A percentile compares a stretch with the other conserved stretches of the same genome.
Evolutionary conservation across 1,140 invertebrate species (phyloP).

Genomic region (Ceratina japonica): DNA sequence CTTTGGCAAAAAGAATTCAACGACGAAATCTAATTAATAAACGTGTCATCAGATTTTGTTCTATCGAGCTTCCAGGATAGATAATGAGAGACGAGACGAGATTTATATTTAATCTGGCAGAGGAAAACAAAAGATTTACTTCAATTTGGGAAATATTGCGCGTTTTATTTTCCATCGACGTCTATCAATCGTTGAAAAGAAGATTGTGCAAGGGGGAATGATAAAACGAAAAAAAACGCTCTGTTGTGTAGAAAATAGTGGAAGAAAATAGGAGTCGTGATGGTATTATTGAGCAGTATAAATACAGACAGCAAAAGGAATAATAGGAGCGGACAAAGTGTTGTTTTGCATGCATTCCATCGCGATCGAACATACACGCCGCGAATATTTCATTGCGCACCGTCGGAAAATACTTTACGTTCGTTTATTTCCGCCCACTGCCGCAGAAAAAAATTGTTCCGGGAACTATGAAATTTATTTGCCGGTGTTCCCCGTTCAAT

Average conservation of each 20-base stretch:
- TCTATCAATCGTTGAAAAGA: neutral
- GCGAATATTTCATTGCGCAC: conserved; percentile 35
- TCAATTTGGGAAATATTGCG: too few species aligned
- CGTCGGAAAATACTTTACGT: conserved; percentile 31
- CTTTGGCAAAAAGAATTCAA: neutral
- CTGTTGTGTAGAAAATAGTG: too few species aligned
- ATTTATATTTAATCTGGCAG: too few species aligned
- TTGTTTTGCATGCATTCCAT: conserved; percentile 37
- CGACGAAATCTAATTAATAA: conserved; percentile 9
- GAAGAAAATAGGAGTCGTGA: neutral
- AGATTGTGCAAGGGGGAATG: neutral
- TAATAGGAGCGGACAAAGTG: conserved; percentile 23
- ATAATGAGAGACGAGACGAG: too few species aligned
- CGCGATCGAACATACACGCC: conserved; percentile 28
- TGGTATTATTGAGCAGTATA: conserved; percentile 27
- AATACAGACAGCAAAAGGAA: conserved; percentile 13
- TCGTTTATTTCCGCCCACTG: conserved; percentile 23
- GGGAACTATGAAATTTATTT: conserved; percentile 37
- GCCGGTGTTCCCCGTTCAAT: conserved; percentile 7
- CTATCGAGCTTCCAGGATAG: too few species aligned
- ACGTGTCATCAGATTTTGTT: neutral
- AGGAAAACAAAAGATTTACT: too few species aligned
- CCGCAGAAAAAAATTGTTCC: conserved; percentile 10
- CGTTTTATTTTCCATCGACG: too few species aligned
- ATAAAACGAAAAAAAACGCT: neutral